Percentiles rank a stretch among this genome's conserved stretches.
These are phyloP conservation scores for Diorhabda sublineata DNA, from an alignment of 1,140 invertebrate genomes.

Conservation along the genomic window DNA sequence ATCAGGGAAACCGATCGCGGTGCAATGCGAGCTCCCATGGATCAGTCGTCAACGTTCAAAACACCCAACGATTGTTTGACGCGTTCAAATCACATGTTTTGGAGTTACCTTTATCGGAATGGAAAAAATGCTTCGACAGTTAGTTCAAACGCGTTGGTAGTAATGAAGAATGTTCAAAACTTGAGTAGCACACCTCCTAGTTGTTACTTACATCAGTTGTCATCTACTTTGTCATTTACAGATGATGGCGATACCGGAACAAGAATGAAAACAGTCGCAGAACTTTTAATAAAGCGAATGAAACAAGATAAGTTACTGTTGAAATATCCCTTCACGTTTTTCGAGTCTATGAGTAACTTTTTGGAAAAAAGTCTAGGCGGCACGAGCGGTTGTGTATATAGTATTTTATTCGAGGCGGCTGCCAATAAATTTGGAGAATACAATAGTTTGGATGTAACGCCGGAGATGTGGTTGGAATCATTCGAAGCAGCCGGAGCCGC, in stretches of 20 bases:
- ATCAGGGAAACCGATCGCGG: no score
- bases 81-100: no score
- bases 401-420: constrained; percentile 42
- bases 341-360: constrained; percentile 38
- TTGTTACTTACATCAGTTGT: no score
- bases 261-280: constrained; percentile 55
- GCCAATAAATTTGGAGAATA: constrained; percentile 33
- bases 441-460: constrained; percentile 28
- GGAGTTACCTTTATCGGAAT: no score
- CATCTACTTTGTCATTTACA: constrained; percentile 13
- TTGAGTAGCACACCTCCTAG: no score
- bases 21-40: no score
- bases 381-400: constrained; percentile 39
- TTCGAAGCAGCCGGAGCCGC: constrained; percentile 27
- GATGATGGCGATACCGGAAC: constrained; percentile 63
- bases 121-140: no score
- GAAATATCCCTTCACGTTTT: constrained; percentile 35
- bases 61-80: no score
- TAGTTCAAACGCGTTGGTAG: no score
- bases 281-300: constrained; percentile 42
- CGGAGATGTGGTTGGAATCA: constrained; percentile 34
- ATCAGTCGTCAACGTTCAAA: no score
- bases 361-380: constrained; percentile 36
- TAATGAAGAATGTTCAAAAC: no score
- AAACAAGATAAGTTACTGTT: constrained; percentile 31